Percentiles rank a stretch among this genome's conserved stretches.
phyloP scores from a whole-genome alignment of 2,797 vertebrate species.

The Trachurus trachurus region DNA sequence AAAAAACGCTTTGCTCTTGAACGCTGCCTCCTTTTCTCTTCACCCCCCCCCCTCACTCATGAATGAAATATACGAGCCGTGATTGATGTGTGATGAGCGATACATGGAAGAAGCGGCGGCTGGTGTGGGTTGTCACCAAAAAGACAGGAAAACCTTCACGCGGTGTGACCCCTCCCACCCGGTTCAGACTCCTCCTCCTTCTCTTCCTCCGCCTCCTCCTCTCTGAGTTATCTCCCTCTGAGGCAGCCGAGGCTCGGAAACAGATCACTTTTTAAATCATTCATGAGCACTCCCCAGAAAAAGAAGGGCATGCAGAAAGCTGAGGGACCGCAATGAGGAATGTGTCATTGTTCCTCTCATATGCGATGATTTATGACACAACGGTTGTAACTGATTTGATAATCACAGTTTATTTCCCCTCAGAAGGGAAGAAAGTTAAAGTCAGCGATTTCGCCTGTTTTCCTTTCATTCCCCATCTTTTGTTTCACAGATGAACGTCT shows the following conservation, averaged over 20 bases:
- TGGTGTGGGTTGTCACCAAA: background rate
- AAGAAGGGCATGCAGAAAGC: conserved; percentile 80
- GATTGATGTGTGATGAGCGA: conserved; percentile 47
- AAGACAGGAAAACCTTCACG: conserved; percentile 35
- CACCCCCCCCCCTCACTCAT: conserved; percentile 37
- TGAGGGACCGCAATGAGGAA: conserved; percentile 72
- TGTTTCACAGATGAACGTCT: conserved; percentile 66
- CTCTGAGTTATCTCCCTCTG: conserved; percentile 50
- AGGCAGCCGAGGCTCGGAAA: conserved; percentile 71
- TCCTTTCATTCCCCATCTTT: conserved; percentile 68
- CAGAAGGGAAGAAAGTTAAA: conserved; percentile 73
- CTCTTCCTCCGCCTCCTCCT: conserved; percentile 58
- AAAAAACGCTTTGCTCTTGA: conserved; percentile 43
- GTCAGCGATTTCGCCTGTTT: conserved; percentile 81
- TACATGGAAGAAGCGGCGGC: conserved; percentile 3
- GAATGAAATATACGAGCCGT: conserved; percentile 63
- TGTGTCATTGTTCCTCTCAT: conserved; percentile 78
- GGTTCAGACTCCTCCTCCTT: background rate
- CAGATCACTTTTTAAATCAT: conserved; percentile 85
- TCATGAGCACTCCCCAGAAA: conserved; percentile 80
- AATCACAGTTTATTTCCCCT: conserved; percentile 84
- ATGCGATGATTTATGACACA: conserved; percentile 84
- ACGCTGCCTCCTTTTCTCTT: conserved; percentile 2
- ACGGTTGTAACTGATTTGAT: conserved; percentile 85
- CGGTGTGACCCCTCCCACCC: conserved; percentile 60